Conservation (phyloP, 2,888 invertebrate genomes). For the Papilio elwesi region DNA sequence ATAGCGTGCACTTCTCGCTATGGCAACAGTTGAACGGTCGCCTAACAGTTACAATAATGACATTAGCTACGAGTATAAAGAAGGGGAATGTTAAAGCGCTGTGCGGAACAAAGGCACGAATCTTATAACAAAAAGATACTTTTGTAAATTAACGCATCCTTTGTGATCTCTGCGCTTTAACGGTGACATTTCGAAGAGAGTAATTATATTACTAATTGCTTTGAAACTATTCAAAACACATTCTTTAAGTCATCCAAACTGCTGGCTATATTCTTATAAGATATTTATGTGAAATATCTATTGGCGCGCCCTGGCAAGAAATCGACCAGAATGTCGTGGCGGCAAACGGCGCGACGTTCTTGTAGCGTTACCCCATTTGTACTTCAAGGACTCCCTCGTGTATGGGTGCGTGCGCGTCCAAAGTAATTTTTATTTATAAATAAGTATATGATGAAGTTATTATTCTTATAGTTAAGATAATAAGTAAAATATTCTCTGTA, state of each 20-base stretch:
- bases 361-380: no score
- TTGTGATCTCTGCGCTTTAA: slow-evolving; percentile 1
- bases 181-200: neutral
- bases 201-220: slow-evolving; percentile 13
- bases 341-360: no score
- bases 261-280: neutral
- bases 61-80: slow-evolving; percentile 62
- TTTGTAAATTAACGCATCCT: slow-evolving; percentile 43
- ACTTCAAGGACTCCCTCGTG: no score
- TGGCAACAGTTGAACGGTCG: slow-evolving; percentile 22
- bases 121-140: slow-evolving; percentile 43
- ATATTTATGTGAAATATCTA: neutral
- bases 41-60: slow-evolving; percentile 63
- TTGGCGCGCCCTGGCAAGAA: neutral
- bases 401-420: no score
- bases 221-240: neutral
- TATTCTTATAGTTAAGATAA: no score
- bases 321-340: no score
- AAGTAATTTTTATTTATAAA: no score
- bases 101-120: neutral
- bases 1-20: slow-evolving; percentile 29
- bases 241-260: neutral
- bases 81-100: slow-evolving; percentile 57
- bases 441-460: no score
- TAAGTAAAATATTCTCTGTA: no score